Conservation (phyloP, 2,888 invertebrate species). For the Ophraella communa region DNA sequence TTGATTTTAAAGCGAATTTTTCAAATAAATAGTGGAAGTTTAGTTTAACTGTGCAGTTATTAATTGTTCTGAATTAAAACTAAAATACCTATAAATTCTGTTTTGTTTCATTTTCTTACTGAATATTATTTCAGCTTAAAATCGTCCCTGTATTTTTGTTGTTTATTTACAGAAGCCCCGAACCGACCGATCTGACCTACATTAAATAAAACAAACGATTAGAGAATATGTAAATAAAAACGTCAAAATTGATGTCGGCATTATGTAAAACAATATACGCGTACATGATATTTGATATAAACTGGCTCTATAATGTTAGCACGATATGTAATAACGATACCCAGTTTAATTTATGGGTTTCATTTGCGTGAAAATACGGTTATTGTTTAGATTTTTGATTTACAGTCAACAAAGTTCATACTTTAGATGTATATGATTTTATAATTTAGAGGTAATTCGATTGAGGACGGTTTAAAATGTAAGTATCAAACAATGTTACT, state of each 20-base stretch:
- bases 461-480: too few species aligned
- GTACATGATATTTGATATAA: conserved; percentile 25
- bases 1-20: too few species aligned
- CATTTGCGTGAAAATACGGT: conserved; percentile 22
- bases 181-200: background rate
- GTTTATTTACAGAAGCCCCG: conserved; percentile 1
- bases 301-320: conserved; percentile 16
- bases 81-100: too few species aligned
- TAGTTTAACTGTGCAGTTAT: too few species aligned
- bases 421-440: conserved; percentile 6
- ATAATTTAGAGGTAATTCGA: too few species aligned
- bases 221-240: conserved; percentile 12
- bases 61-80: too few species aligned
- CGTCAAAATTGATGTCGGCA: conserved; percentile 26
- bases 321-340: conserved; percentile 19
- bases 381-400: conserved; percentile 20
- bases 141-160: background rate
- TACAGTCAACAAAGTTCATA: conserved; percentile 9
- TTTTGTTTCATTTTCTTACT: too few species aligned
- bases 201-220: conserved; percentile 7
- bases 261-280: conserved; percentile 30
- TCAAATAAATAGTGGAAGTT: too few species aligned
- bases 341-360: conserved; percentile 13
- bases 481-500: too few species aligned
- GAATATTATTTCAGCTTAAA: background rate